A percentile compares a stretch with the other conserved stretches of the same genome.
Conservation (phyloP, 1,140 invertebrate species). For the Steinernema feltiae region DNA sequence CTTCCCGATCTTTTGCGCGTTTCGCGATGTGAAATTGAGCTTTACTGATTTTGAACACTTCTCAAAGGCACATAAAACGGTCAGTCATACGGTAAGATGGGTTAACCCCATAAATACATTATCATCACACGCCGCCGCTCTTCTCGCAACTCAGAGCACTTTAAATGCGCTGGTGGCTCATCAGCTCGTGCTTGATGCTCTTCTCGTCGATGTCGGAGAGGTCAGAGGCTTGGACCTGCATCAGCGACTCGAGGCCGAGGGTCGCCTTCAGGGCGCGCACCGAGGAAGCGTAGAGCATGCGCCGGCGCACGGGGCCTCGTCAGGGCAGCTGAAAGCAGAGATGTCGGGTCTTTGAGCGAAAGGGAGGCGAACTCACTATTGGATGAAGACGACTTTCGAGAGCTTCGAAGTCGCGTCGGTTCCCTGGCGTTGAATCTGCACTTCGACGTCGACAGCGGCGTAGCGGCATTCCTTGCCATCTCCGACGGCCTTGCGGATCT, state of each 20-base stretch:
- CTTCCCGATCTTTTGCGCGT: too few relatives aligned
- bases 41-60: too few relatives aligned
- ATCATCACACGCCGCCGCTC: not conserved
- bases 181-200: constrained; percentile 53
- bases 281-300: constrained; percentile 58
- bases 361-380: constrained; percentile 47
- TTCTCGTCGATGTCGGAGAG: constrained; percentile 57
- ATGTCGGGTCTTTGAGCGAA: not conserved
- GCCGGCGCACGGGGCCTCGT: constrained; percentile 57
- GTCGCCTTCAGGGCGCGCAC: constrained; percentile 56
- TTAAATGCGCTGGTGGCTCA: constrained; percentile 53
- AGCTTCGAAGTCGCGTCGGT: constrained; percentile 48
- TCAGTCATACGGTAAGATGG: too few relatives aligned
- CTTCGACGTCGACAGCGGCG: constrained; percentile 56
- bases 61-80: too few relatives aligned
- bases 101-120: not conserved
- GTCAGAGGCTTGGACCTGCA: constrained; percentile 56
- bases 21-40: not conserved
- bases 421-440: constrained; percentile 52
- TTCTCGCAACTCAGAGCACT: not conserved
- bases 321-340: constrained; percentile 54
- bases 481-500: constrained; percentile 52
- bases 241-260: constrained; percentile 55
- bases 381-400: constrained; percentile 55
- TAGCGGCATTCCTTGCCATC: constrained; percentile 56